Base-by-base conservation (phyloP, 2,888 invertebrate genomes). In the Drosophila basisetae region DNA sequence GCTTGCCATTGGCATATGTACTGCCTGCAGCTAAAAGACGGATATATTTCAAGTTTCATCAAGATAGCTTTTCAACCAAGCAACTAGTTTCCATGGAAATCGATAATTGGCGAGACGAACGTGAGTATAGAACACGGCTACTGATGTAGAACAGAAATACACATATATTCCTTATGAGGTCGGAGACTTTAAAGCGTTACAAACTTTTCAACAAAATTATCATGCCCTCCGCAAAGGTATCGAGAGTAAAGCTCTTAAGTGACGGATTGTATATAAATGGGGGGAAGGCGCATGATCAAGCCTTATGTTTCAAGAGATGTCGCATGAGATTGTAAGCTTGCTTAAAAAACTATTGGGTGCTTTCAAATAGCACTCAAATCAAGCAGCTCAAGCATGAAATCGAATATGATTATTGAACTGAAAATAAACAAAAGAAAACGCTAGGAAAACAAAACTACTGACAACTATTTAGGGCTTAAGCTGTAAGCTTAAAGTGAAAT, bases 401-500 rank as follows among this genome's bases (percentile, higher is more conserved):
- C 16, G 22, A 47, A 25, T 47, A 47, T 47, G 22, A 47, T 25
- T 47, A 47, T 47, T 47, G 22, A 47, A 16, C 47, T 47, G 16
- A 47, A 25, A 47, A 47, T 5, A 16, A 37, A 37, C 1, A 5
- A 47, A 13, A 9, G 13, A 4, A 25, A 47, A 25, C 22, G 16
- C 9, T 9, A 4, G 22, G 22, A 22, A 25, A 16, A 4, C 22
- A 25, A 16, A 47, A 47, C 47, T 25, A 47, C 47, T 47, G 47
- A 33, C 22, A 53, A 22, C 53, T 53, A 31, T 31, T 53, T 16
- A n/a, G 30, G n/a, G 31, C 31, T 53, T n/a, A 33, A 53, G 33
- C 31, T 53, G 53, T 18, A 13, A 33, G 50, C 50, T 50, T 60
- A 28, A 50, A 33, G 33, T 49, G 33, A 49, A 18, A 33, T 66